Conservation (phyloP, 2,888 invertebrate genomes). For the Carabus problematicus region DNA sequence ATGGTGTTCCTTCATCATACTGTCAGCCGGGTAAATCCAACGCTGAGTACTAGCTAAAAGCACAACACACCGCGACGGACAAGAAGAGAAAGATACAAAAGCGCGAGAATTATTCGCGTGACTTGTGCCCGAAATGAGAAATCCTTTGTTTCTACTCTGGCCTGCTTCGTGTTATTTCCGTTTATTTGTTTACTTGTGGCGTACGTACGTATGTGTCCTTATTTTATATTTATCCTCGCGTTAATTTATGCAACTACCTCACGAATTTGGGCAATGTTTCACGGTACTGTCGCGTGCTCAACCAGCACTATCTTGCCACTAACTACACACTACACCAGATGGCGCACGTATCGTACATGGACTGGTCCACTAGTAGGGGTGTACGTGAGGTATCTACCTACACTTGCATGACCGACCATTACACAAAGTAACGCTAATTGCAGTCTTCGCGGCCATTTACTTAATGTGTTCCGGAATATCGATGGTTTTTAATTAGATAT, state of each 20-base stretch:
- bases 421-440: slow-evolving; percentile 39
- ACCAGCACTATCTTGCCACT: neutral
- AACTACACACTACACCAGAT: slow-evolving; percentile 5
- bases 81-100: too few species aligned
- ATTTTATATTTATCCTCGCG: slow-evolving; percentile 55
- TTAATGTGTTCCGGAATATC: slow-evolving; percentile 39
- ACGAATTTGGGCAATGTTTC: slow-evolving; percentile 50
- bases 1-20: neutral
- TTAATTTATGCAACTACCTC: slow-evolving; percentile 55
- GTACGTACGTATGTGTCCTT: slow-evolving; percentile 42
- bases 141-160: slow-evolving; percentile 43
- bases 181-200: slow-evolving; percentile 44
- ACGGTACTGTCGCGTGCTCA: slow-evolving; percentile 26
- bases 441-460: slow-evolving; percentile 38
- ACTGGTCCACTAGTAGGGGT: too few species aligned
- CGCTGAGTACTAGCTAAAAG: slow-evolving; percentile 14
- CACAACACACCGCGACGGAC: slow-evolving; percentile 36
- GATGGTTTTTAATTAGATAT: slow-evolving; percentile 43
- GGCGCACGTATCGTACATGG: neutral
- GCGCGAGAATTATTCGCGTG: slow-evolving; percentile 35
- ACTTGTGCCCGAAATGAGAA: slow-evolving; percentile 34
- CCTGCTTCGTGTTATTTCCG: slow-evolving; percentile 42
- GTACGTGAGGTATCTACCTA: neutral
- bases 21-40: slow-evolving; percentile 21
- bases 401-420: slow-evolving; percentile 17